Percentiles rank a stretch among this genome's conserved stretches.
phyloP scores from a whole-genome alignment of 2,888 invertebrate species.

The Liposcelis brunnea region DNA sequence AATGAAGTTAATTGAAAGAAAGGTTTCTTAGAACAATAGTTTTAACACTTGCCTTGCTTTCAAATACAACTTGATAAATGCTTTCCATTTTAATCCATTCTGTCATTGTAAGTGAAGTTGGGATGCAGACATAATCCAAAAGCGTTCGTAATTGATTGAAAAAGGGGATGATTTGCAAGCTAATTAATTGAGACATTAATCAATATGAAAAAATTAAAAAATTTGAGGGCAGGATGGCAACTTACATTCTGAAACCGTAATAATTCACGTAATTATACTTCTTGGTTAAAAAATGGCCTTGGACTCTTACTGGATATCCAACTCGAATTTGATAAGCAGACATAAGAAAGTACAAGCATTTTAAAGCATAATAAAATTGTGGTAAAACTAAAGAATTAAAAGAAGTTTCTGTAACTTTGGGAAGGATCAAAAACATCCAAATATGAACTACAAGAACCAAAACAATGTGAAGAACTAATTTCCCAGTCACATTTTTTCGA shows the following conservation, averaged over 20 bases:
- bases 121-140: constrained; percentile 14
- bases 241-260: constrained; percentile 12
- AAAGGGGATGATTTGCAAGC: constrained; percentile 14
- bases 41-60: constrained; percentile 11
- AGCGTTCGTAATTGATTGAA: constrained; percentile 13
- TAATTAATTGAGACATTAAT: constrained; percentile 4
- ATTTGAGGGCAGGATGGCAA: no score
- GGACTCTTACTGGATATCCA: constrained; percentile 12
- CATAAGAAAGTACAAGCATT: constrained; percentile 13
- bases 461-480: constrained; percentile 4
- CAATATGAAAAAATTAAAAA: background rate
- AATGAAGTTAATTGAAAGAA: no score
- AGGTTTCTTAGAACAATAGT: background rate
- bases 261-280: constrained; percentile 13
- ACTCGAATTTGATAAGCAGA: constrained; percentile 15
- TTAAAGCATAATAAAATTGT: background rate
- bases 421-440: constrained; percentile 7
- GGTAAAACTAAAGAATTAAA: constrained; percentile 1
- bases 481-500: constrained; percentile 1
- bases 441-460: constrained; percentile 1
- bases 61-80: constrained; percentile 11
- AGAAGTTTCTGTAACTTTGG: constrained; percentile 5
- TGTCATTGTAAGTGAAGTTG: constrained; percentile 13
- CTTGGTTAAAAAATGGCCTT: constrained; percentile 13
- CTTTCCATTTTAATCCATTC: constrained; percentile 15